Base-by-base conservation (phyloP, 64 coral and sea anemone species). In the Acropora tenuis region DNA sequence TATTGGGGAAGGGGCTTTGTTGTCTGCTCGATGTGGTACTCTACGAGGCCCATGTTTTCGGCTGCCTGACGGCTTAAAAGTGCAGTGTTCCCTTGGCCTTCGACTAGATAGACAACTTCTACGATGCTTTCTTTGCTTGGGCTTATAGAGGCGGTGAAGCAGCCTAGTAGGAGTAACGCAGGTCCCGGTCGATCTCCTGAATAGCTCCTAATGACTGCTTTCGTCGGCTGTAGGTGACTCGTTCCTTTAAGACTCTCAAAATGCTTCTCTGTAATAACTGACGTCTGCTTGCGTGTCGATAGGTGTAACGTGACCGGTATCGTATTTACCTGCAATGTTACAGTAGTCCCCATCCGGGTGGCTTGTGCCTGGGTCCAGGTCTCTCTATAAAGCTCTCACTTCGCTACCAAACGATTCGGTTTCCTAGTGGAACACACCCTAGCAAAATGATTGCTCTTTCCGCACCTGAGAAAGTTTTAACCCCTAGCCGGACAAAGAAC, bases 261-360 rank as follows among this genome's bases (percentile, higher is more conserved):
- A 30, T 80, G 91, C 41, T 88, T 87, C 49, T 93, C 91, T 46
- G 75, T 88, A 59, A 87, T 69, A 7, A 89, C 79, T 11, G 2
- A 94, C 80, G 81, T 94, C 87, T 48, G 92, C 92, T 55, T 94
- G 92, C 55, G 87, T 94, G 87, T 85, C 80, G n/a, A n/a, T 58
- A 94, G n/a, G 80, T 90, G 80, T 57, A 94, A 48, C 0, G 12
- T 90, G 5, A 94, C 12, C 15, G 79, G 53, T 6, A 69, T 90
- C 52, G 43, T 71, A 86, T 94, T 94, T 44, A 90, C 68, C 15
- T 80, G 44, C 13, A 78, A 11, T 1, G 49, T n/a, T 12, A 79
- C 89, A 8, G 20, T 80, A 66, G 63, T 55, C 52, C 18, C 55
- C 80, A 44, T 91, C 89, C 16, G 45, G 3, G 19, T 63, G 77